Evolutionary conservation across 2,113 vertebrate species (phyloP).

Genomic region (Ginglymostoma cirratum): DNA sequence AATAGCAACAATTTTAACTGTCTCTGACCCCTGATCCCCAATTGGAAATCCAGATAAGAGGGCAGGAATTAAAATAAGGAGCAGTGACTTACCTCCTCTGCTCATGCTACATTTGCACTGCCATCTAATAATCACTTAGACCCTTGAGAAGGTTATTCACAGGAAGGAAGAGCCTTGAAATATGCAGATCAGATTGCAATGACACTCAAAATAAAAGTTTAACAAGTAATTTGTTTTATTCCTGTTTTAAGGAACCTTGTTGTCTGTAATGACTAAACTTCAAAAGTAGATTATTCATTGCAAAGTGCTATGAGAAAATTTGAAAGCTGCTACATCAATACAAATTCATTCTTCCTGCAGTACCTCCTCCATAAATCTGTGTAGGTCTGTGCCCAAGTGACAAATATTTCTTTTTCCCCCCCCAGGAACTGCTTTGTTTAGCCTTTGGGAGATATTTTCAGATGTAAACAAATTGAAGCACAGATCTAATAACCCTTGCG

Average conservation of each 20-base stretch:
- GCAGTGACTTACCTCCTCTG: neutral
- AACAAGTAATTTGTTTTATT: neutral
- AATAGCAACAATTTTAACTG: neutral
- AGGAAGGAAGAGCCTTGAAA: neutral
- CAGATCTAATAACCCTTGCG: neutral
- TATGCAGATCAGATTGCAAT: neutral
- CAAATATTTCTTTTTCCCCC: neutral
- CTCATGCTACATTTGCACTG: neutral
- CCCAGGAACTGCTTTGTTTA: neutral
- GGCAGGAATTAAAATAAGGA: neutral
- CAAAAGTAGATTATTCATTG: neutral
- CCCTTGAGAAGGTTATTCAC: neutral
- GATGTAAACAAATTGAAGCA: constrained; percentile 32
- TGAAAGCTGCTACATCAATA: neutral
- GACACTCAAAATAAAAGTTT: neutral
- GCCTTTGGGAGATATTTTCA: neutral
- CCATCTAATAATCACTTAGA: neutral
- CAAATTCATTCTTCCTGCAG: neutral
- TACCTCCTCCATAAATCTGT: neutral
- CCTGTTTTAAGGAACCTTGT: neutral
- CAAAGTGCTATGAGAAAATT: neutral
- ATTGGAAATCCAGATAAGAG: neutral
- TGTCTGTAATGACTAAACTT: neutral
- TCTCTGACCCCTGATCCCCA: too few species aligned
- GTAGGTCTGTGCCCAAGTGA: neutral